Evolutionary conservation across 2,888 invertebrate species (phyloP).

Genomic region (Amphipyra tragopoginis): DNA sequence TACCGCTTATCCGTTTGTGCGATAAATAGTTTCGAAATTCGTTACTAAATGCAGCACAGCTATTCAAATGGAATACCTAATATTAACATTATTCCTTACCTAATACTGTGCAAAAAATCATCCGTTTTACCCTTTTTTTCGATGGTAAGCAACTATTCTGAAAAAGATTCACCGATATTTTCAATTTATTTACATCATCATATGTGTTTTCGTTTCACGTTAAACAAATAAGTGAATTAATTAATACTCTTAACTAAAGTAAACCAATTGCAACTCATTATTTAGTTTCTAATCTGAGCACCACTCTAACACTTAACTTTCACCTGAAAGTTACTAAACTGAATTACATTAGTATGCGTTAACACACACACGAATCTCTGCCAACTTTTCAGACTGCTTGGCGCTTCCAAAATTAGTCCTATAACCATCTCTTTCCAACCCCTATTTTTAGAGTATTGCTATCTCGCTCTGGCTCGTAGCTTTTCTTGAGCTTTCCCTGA

Average conservation of each 20-base stretch:
- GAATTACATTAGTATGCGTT: constrained; percentile 59
- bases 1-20: too few relatives aligned
- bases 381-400: constrained; percentile 87
- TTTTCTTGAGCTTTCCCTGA: constrained; percentile 82
- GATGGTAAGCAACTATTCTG: too few relatives aligned
- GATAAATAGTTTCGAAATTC: too few relatives aligned
- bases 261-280: constrained; percentile 27
- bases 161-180: not conserved
- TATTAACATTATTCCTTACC: too few relatives aligned
- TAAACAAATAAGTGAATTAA: constrained; percentile 24
- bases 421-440: constrained; percentile 73
- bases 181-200: not conserved
- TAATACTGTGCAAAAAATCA: too few relatives aligned
- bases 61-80: too few relatives aligned
- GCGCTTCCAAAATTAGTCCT: constrained; percentile 84
- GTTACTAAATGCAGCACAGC: too few relatives aligned
- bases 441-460: constrained; percentile 74
- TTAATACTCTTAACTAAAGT: constrained; percentile 2
- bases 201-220: not conserved
- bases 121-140: too few relatives aligned
- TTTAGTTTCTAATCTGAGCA: constrained; percentile 29
- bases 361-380: constrained; percentile 56
- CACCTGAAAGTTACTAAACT: constrained; percentile 56
- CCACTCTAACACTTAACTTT: constrained; percentile 46
- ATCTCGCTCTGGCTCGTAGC: constrained; percentile 74